Conservation (phyloP, 2,888 invertebrate species). For the Epinotia ramella region DNA sequence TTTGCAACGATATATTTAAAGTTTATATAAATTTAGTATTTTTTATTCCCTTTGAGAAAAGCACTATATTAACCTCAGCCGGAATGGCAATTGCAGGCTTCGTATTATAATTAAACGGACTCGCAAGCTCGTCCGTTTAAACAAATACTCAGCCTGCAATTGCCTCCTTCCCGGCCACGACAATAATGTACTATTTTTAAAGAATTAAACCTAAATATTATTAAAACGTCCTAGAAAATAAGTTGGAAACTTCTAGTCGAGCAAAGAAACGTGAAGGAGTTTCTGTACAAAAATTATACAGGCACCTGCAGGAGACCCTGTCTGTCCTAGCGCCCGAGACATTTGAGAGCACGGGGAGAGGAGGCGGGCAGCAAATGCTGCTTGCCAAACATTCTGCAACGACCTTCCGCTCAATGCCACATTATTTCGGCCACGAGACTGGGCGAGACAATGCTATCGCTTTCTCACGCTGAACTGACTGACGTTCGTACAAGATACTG, state of each 20-base stretch:
- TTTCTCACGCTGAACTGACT: conserved; percentile 28
- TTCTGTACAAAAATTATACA: not conserved
- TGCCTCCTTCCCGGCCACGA: too few relatives aligned
- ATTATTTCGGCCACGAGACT: conserved; percentile 70
- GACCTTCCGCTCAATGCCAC: conserved; percentile 80
- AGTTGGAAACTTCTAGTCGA: not conserved
- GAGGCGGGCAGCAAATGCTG: conserved; percentile 75
- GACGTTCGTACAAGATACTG: conserved; percentile 22
- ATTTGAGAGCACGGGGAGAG: conserved; percentile 53
- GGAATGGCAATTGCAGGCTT: too few relatives aligned
- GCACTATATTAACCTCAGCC: too few relatives aligned
- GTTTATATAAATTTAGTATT: too few relatives aligned
- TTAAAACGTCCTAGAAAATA: too few relatives aligned
- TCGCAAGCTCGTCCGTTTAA: too few relatives aligned
- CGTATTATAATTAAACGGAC: too few relatives aligned
- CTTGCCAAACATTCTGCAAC: conserved; percentile 87
- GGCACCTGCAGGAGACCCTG: conserved; percentile 14
- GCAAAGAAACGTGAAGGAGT: not conserved
- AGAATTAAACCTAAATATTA: not conserved
- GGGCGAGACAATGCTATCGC: conserved; percentile 52
- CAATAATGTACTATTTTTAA: too few relatives aligned
- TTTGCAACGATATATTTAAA: too few relatives aligned
- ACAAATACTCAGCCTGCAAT: too few relatives aligned
- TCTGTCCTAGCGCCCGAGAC: conserved; percentile 48
- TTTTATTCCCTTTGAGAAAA: too few relatives aligned